These are phyloP conservation scores for Malthinus flaveolus DNA, from an alignment of 2,888 invertebrate species.

Conservation along the genomic window DNA sequence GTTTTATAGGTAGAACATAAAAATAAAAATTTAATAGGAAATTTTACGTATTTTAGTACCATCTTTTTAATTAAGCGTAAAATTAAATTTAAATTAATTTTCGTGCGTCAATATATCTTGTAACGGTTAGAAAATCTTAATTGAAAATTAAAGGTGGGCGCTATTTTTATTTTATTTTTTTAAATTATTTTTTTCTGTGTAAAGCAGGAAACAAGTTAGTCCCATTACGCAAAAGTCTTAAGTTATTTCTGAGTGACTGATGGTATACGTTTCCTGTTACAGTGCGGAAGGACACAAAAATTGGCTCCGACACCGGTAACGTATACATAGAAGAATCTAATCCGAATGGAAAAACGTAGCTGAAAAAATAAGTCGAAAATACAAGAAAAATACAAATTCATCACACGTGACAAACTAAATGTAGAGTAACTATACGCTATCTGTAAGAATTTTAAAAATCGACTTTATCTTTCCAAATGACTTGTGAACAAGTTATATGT, in stretches of 20 bases:
- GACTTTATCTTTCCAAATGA: constrained; percentile 2
- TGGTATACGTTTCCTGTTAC: constrained; percentile 44
- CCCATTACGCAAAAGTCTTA: constrained; percentile 29
- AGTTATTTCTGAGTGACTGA: constrained; percentile 36
- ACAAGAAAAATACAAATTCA: constrained; percentile 14
- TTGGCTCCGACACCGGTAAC: constrained; percentile 50
- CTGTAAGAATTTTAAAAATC: constrained; percentile 4
- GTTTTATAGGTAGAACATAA: not conserved
- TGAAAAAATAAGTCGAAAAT: constrained; percentile 16
- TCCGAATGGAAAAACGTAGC: constrained; percentile 42
- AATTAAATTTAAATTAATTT: constrained; percentile 16
- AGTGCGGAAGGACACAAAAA: constrained; percentile 54
- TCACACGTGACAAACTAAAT: constrained; percentile 26
- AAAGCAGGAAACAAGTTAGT: constrained; percentile 28
- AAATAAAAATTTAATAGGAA: not conserved
- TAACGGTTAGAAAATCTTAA: constrained; percentile 11
- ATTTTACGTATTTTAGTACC: constrained; percentile 5
- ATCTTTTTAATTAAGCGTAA: constrained; percentile 17
- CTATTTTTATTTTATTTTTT: constrained; percentile 8
- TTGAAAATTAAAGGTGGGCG: constrained; percentile 15
- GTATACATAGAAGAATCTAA: constrained; percentile 55
- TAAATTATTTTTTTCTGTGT: no score
- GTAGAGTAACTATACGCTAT: constrained; percentile 10
- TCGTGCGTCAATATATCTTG: not conserved
- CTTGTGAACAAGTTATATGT: constrained; percentile 8